A percentile compares a stretch with the other conserved stretches of the same genome.
Conservation (phyloP, 2,113 vertebrate genomes). For the Xiphophorus maculatus region DNA sequence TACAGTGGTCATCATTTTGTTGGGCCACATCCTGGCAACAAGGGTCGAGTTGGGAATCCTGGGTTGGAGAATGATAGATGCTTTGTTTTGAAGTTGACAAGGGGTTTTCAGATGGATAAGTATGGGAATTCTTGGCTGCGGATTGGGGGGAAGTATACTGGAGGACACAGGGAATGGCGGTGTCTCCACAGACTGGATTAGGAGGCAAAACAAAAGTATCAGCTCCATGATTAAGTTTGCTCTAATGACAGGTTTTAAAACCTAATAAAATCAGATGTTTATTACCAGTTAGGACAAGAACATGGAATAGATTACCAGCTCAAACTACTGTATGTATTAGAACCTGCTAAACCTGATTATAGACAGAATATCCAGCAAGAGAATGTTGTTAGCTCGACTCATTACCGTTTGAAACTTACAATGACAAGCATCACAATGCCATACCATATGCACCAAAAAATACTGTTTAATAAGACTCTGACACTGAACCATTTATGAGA, state of each 20-base stretch:
- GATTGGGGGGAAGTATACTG: neutral
- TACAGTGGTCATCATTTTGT: neutral
- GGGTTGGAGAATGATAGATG: conserved; percentile 16
- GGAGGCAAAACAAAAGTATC: neutral
- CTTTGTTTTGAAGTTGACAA: conserved; percentile 6
- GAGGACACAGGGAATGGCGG: neutral
- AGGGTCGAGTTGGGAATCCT: conserved; percentile 1
- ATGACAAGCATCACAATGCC: too few relatives aligned
- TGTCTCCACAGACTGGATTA: neutral
- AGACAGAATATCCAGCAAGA: too few relatives aligned
- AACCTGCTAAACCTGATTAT: too few relatives aligned
- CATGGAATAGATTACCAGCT: too few relatives aligned
- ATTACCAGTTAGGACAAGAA: too few relatives aligned
- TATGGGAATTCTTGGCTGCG: conserved; percentile 36
- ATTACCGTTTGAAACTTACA: too few relatives aligned
- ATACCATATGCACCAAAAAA: too few relatives aligned
- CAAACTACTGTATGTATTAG: too few relatives aligned
- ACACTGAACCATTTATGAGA: too few relatives aligned
- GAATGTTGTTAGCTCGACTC: too few relatives aligned
- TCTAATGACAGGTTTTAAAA: neutral
- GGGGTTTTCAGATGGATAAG: conserved; percentile 28
- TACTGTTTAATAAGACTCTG: too few relatives aligned
- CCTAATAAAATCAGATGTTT: neutral
- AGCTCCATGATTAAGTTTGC: neutral
- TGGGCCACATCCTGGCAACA: conserved; percentile 4